Conservation (phyloP, 2,113 vertebrate species). For the Gopherus flavomarginatus region DNA sequence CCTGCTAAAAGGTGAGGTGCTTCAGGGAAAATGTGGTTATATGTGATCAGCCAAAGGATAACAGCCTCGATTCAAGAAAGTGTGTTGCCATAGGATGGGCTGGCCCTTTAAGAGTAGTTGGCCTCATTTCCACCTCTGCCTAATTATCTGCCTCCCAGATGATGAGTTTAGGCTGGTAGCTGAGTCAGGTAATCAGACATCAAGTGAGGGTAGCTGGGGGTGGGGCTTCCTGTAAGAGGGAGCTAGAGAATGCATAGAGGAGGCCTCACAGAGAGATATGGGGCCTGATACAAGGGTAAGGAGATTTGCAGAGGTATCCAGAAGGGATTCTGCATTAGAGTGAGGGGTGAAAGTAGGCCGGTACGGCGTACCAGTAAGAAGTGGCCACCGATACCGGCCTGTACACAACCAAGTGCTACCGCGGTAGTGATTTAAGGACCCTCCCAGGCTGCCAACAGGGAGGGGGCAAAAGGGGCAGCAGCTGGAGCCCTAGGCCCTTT, state of each 20-base stretch:
- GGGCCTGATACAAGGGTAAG: neutral
- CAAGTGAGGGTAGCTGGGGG: too few relatives aligned
- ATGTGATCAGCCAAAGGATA: neutral
- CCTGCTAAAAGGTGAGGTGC: neutral
- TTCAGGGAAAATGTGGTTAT: neutral
- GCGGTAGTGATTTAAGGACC: too few relatives aligned
- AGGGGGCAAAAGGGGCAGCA: too few relatives aligned
- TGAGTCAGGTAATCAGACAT: neutral
- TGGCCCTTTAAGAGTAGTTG: neutral
- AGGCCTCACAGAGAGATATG: neutral
- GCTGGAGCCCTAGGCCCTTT: too few relatives aligned
- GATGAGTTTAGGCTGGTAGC: neutral
- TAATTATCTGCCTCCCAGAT: neutral
- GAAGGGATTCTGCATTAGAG: neutral
- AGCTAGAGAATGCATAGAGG: neutral
- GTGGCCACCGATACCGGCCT: too few relatives aligned
- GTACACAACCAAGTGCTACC: too few relatives aligned
- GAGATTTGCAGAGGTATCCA: neutral
- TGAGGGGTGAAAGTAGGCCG: too few relatives aligned
- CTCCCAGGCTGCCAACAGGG: too few relatives aligned
- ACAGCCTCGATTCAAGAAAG: neutral
- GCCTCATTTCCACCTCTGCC: neutral
- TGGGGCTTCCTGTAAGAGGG: too few relatives aligned
- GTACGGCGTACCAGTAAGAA: too few relatives aligned
- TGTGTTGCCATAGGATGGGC: neutral